Evolutionary conservation across 2,113 vertebrate genomes (phyloP).

Genomic region (Calidris pugnax): DNA sequence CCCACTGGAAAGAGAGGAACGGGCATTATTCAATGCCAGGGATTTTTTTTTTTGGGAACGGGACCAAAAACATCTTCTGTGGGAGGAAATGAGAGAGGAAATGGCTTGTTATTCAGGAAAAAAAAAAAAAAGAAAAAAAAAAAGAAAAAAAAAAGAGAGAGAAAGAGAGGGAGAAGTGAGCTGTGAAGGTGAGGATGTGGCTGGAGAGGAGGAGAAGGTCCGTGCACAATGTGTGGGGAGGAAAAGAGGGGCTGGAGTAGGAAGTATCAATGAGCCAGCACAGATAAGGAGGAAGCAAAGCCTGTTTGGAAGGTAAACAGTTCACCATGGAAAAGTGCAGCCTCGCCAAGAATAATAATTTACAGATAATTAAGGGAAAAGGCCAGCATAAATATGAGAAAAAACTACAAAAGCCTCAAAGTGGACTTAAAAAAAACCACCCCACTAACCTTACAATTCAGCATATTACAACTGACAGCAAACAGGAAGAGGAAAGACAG

Average conservation of each 20-base stretch:
- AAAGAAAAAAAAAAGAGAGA: not conserved
- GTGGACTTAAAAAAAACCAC: not conserved
- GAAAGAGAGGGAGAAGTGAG: slow-evolving; percentile 60
- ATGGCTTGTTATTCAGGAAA: slow-evolving; percentile 75
- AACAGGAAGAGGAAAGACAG: slow-evolving; percentile 62
- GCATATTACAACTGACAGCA: slow-evolving; percentile 13
- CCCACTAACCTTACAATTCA: slow-evolving; percentile 38
- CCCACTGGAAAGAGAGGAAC: slow-evolving; percentile 72
- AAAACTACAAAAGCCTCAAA: slow-evolving; percentile 45
- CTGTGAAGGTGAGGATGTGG: slow-evolving; percentile 62
- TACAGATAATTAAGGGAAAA: slow-evolving; percentile 73
- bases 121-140: not conserved
- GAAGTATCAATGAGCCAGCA: slow-evolving; percentile 54
- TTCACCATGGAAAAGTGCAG: slow-evolving; percentile 37
- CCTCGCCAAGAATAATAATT: slow-evolving; percentile 70
- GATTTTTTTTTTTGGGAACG: slow-evolving; percentile 76
- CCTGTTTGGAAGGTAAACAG: slow-evolving; percentile 62
- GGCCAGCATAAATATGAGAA: slow-evolving; percentile 48
- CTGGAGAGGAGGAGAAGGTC: not conserved
- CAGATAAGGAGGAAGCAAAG: slow-evolving; percentile 67
- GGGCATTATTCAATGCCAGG: slow-evolving; percentile 73
- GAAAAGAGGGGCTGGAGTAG: slow-evolving; percentile 19
- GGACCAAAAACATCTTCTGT: slow-evolving; percentile 83
- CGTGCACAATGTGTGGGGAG: not conserved
- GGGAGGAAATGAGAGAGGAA: slow-evolving; percentile 83